Evolutionary conservation across 2,888 invertebrate genomes (phyloP).

Genomic region (Caenorhabditis macrosperma): DNA sequence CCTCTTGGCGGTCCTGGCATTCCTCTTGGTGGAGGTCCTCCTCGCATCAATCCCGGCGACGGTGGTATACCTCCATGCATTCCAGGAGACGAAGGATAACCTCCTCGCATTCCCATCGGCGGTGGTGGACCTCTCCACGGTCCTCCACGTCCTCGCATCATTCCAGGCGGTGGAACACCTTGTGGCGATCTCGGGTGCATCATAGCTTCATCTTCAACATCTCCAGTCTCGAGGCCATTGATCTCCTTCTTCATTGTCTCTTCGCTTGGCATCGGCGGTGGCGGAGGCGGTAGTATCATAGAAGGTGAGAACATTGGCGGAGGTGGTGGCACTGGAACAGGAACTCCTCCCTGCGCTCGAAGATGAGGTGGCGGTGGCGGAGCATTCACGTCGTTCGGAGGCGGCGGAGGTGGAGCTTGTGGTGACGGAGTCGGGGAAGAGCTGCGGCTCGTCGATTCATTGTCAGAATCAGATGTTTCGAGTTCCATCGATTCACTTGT

Average conservation of each 20-base stretch:
- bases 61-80: too few species aligned
- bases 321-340: constrained; percentile 47
- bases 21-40: constrained; percentile 28
- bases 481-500: neutral
- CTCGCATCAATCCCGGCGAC: constrained; percentile 19
- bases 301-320: constrained; percentile 41
- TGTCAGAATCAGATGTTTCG: constrained; percentile 3
- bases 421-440: constrained; percentile 23
- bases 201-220: neutral
- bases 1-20: constrained; percentile 20
- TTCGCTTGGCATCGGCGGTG: constrained; percentile 32
- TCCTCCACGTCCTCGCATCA: neutral
- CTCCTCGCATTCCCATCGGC: constrained; percentile 15
- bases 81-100: too few species aligned
- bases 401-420: constrained; percentile 29
- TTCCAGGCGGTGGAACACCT: constrained; percentile 1
- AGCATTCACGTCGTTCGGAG: neutral
- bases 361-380: constrained; percentile 39
- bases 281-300: constrained; percentile 45
- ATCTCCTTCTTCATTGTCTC: too few species aligned
- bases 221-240: neutral
- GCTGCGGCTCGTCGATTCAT: constrained; percentile 7
- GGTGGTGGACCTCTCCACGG: constrained; percentile 6
- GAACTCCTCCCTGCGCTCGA: constrained; percentile 7
- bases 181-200: neutral